These are phyloP conservation scores for Xenus cinereus DNA, from an alignment of 2,113 vertebrate genomes.

Conservation along the genomic window DNA sequence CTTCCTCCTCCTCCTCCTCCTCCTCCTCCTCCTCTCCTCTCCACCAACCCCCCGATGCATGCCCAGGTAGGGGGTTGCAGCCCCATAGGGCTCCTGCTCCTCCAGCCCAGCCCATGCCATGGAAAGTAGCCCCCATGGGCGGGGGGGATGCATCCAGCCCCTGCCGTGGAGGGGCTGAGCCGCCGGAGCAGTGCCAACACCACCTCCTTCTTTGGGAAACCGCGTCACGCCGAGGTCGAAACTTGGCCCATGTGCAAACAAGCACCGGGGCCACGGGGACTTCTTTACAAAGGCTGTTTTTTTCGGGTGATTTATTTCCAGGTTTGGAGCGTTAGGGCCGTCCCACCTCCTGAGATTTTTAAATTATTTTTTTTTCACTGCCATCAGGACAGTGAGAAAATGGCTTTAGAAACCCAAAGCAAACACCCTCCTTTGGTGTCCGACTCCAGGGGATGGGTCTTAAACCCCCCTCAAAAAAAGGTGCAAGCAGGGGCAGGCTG, in stretches of 20 bases:
- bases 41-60: fast-evolving
- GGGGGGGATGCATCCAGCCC: not conserved
- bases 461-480: not conserved
- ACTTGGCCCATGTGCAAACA: slow-evolving; percentile 2
- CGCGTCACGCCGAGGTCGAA: not conserved
- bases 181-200: not conserved
- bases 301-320: slow-evolving; percentile 9
- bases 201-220: not conserved
- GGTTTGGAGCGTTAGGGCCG: not conserved
- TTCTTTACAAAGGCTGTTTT: slow-evolving; percentile 22
- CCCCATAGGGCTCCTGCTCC: not conserved
- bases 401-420: not conserved
- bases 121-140: fast-evolving
- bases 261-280: not conserved
- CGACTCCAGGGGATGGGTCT: not conserved
- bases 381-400: not conserved
- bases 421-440: not conserved
- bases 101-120: not conserved
- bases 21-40: not conserved
- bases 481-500: not conserved
- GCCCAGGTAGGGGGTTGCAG: not conserved
- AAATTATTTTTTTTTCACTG: not conserved
- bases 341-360: not conserved
- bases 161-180: not conserved
- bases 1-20: not conserved